Conservation (phyloP, 2,888 invertebrate species). For the Coenonympha arcania region DNA sequence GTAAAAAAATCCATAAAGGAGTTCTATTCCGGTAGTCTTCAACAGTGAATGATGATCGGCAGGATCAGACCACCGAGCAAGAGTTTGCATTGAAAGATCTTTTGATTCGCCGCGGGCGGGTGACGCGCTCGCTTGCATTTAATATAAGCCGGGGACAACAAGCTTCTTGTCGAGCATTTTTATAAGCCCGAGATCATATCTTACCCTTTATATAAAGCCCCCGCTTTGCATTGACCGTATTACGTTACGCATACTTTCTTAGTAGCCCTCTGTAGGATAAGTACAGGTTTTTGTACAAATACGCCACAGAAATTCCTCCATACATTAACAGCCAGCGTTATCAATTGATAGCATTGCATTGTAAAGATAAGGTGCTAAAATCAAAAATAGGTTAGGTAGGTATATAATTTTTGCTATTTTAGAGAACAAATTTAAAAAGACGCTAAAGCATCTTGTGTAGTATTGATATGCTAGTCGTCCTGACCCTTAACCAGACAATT, state of each 20-base stretch:
- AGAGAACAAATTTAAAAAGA: no score
- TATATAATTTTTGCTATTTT: no score
- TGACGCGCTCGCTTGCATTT: slow-evolving; percentile 52
- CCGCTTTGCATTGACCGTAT: slow-evolving; percentile 8
- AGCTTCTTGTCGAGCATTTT: slow-evolving; percentile 31
- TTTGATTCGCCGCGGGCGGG: slow-evolving; percentile 54
- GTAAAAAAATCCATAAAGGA: no score
- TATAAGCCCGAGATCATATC: slow-evolving; percentile 20
- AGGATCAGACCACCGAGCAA: slow-evolving; percentile 49
- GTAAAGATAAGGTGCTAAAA: no score
- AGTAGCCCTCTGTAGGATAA: not conserved
- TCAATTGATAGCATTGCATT: no score
- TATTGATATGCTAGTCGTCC: no score
- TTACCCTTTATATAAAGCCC: slow-evolving; percentile 11
- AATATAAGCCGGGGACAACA: slow-evolving; percentile 51
- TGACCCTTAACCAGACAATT: no score
- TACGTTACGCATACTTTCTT: slow-evolving; percentile 7
- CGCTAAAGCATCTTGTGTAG: no score
- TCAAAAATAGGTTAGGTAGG: no score
- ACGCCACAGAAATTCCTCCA: no score
- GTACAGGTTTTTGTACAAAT: no score
- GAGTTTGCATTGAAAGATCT: slow-evolving; percentile 44
- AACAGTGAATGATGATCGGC: not conserved
- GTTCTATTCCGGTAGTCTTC: not conserved
- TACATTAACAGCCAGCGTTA: no score